Evolutionary conservation across 2,113 vertebrate genomes (phyloP), one percentile per base, ranked within the genome.

Genomic region (Heliornis fulica): DNA sequence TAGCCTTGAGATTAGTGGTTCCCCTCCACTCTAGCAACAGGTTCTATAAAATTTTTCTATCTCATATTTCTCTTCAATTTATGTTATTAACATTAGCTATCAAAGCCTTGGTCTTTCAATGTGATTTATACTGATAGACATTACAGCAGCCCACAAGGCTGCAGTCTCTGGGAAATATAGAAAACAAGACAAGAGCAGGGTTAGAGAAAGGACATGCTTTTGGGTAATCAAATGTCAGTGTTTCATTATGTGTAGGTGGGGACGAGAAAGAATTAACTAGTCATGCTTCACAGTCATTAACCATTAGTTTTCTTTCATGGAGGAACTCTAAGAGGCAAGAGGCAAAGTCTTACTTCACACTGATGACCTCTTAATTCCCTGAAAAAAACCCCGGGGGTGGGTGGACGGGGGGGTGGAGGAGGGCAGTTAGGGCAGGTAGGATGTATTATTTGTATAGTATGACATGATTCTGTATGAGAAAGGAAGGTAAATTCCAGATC

Each of bases 131-230:
- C 53, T 65, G 74, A 50, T 18, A 95, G 93, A 95, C 84, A 96
- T 51, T 89, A 87, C 91, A 96, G 66, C 78, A 95, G 74, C 78
- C 93, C 66, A 94, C 95, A 97, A 96, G 96, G 95, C 78, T 95
- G 48, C 66, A 81, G 64, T 40, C 95, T 72, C 56, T 90, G 45
- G 74, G 78, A 95, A 93, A 93, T 3, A 38, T 0, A 93, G 63
- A 89, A 93, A 88, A 85, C 5, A 3, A 89, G 94, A 88, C 74
- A 46, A 41, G 36, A 79, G 38, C 8, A 7, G 94, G 94, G 93
- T 94, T 96, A 91, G 36, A 59, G 78, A 94, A 95, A 96, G 91
- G 87, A 93, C 87, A 96, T 21, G 38, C 75, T 36, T 85, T 40
- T 26, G 72, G 80, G 61, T 82, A 87, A 93, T 77, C 63, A 93